These are phyloP conservation scores for Pangasius macronema DNA, from an alignment of 2,797 vertebrate genomes.

Conservation along the genomic window DNA sequence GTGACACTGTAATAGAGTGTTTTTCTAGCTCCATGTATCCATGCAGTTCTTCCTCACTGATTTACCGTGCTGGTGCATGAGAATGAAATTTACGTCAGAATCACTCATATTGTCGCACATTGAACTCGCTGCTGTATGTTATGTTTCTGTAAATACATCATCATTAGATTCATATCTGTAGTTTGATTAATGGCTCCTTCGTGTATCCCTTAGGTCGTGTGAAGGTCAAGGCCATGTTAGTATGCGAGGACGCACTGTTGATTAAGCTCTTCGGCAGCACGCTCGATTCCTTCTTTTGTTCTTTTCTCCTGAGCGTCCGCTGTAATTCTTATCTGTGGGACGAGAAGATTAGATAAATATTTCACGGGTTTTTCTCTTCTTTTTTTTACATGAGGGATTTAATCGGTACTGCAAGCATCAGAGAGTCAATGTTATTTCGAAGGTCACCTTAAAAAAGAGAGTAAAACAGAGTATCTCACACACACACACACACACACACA, in stretches of 20 bases:
- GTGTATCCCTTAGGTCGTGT: neutral
- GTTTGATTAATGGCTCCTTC: neutral
- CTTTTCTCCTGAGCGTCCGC: slow-evolving; percentile 18
- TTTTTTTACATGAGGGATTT: slow-evolving; percentile 37
- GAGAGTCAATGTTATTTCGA: slow-evolving; percentile 14
- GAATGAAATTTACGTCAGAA: neutral
- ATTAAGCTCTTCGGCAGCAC: slow-evolving; percentile 16
- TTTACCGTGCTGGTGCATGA: neutral
- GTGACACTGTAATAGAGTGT: neutral
- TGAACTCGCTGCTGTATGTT: neutral
- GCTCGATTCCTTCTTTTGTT: slow-evolving; percentile 22
- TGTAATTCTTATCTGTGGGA: slow-evolving; percentile 26
- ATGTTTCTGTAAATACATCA: neutral
- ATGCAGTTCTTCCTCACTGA: neutral
- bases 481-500: neutral
- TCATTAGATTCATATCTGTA: neutral
- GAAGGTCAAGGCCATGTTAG: slow-evolving; percentile 18
- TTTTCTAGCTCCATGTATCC: neutral
- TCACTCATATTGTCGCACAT: neutral
- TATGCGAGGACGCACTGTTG: slow-evolving; percentile 19
- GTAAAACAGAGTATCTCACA: neutral
- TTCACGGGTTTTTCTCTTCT: slow-evolving; percentile 26
- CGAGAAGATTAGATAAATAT: slow-evolving; percentile 29
- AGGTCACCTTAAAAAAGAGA: slow-evolving; percentile 28
- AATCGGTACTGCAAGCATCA: slow-evolving; percentile 28